Conservation (phyloP, 2,888 invertebrate genomes). For the Machimus atricapillus region DNA sequence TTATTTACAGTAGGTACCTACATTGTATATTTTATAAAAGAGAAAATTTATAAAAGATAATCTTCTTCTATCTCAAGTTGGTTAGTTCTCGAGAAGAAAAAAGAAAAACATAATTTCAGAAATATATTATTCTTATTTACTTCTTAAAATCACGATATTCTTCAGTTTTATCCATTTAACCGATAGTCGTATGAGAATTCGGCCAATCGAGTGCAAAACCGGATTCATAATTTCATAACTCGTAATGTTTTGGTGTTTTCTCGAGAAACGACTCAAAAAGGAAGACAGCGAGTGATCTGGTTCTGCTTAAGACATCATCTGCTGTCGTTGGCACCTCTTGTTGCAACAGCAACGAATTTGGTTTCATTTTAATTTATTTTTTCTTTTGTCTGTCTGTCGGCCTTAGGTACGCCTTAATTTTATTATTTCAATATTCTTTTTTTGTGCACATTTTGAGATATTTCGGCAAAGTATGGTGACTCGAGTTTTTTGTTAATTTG, state of each 20-base stretch:
- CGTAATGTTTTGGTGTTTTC: neutral
- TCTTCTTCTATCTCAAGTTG: too few species aligned
- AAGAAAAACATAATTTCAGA: too few species aligned
- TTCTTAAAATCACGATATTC: neutral
- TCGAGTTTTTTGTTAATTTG: neutral
- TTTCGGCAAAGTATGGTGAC: neutral
- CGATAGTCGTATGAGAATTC: neutral
- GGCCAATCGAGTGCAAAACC: neutral
- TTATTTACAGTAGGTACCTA: too few species aligned
- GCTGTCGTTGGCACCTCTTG: constrained; percentile 3
- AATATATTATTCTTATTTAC: neutral
- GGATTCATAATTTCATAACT: neutral
- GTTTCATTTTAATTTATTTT: neutral
- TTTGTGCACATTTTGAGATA: neutral
- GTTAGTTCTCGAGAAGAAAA: too few species aligned
- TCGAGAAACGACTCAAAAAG: neutral
- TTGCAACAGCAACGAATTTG: neutral
- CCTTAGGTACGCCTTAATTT: neutral
- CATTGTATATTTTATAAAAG: too few species aligned
- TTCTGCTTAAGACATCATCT: constrained; percentile 23
- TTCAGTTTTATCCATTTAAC: neutral
- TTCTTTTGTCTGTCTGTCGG: neutral
- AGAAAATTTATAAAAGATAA: too few species aligned
- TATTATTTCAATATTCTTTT: neutral
- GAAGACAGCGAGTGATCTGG: neutral